Evolutionary conservation across 2,113 vertebrate species (phyloP), one percentile per base, ranked within the genome.

Genomic region (Meles meles): DNA sequence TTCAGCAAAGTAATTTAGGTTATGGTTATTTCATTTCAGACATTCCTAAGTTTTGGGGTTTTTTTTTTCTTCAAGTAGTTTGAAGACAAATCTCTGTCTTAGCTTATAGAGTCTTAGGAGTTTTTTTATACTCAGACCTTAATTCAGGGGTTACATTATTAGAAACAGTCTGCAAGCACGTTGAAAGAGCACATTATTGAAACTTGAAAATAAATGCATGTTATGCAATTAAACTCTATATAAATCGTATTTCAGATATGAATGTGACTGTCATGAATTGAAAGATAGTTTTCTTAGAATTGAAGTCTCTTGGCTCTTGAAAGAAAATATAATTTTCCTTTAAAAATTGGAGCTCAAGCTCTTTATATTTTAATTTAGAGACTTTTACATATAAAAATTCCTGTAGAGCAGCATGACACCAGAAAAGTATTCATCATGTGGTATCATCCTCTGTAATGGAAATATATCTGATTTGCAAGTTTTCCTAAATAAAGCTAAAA

Each of bases 1-100:
- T 37, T 94, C 76, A 90, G 79, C 39, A 96, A 63, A 85, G 76
- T 88, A 95, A 82, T 91, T 93, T 97, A 91, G 83, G 34, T 74
- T 95, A 74, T 85, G 27, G 69, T 89, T 92, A 71, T 95, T 96
- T 94, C 59, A 14, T 92, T 80, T 92, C 55, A 84, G 71, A 18
- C 31, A 71, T 88, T 96, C 47, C 47, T 92, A 87, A 89, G 95
- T 61, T 61, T 52, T 15, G 14, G 23, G 21, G 25, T 61, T 11
- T 27, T 11, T 9, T 88, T 61, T 90, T 10, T 90, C 94, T 90
- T 69, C 39, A 80, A 69, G 49, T 91, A 95, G 34, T 87, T 95
- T 42, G 92, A 88, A 93, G 67, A 81, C 23, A 94, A 79, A 86
- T 95, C 39, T 88, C 0, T 93, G 11, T 83, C 44, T 94, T 88